These are phyloP conservation scores for Hylomyscus alleni DNA, from an alignment of 2,797 vertebrate genomes.

Conservation along the genomic window DNA sequence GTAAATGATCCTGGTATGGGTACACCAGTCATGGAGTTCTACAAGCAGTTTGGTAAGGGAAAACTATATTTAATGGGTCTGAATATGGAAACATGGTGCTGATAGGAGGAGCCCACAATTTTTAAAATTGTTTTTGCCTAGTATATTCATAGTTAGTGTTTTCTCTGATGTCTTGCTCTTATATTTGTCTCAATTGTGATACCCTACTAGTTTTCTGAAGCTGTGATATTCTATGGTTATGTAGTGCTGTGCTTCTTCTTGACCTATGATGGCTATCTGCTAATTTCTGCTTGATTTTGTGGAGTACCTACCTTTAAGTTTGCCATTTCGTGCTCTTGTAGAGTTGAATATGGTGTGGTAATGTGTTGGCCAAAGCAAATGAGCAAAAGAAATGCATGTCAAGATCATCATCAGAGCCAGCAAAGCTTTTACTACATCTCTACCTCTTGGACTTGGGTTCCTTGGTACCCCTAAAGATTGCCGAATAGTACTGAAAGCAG, in stretches of 20 bases:
- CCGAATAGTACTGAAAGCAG: background rate
- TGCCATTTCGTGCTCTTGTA: background rate
- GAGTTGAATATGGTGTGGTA: no score
- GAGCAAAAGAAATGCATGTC: background rate
- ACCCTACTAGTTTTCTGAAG: background rate
- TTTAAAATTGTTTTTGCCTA: background rate
- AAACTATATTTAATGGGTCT: background rate
- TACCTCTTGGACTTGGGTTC: background rate
- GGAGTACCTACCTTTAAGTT: no score
- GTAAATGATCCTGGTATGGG: background rate
- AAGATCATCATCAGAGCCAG: background rate
- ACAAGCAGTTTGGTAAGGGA: background rate
- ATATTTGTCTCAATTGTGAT: background rate
- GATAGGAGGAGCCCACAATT: background rate
- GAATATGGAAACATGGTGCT: background rate
- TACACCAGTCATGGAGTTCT: background rate
- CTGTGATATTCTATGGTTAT: background rate
- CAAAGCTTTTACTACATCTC: background rate
- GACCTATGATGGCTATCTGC: background rate
- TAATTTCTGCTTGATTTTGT: background rate
- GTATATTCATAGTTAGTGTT: background rate
- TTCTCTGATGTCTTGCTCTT: background rate
- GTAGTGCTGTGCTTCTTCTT: background rate
- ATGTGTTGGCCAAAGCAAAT: background rate
- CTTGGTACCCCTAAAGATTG: fast-evolving